Evolutionary conservation across 1,140 invertebrate genomes (phyloP), one percentile per base, ranked within the genome.

Genomic region (Penaeus indicus): DNA sequence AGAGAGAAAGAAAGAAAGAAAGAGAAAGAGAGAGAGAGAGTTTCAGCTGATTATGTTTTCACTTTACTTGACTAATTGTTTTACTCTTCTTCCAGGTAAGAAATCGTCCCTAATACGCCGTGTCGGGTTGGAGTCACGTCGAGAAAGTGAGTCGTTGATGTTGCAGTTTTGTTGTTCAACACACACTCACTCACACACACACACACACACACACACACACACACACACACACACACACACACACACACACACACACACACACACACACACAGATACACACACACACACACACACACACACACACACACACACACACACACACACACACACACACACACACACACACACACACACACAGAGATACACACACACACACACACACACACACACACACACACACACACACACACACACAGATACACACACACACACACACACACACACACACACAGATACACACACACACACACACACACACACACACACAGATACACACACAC

Each of bases 271-370:
- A 78, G 1, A 78, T 18, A 32, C 42, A 13, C 27, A 79, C 22
- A 8, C 27, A 78, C 32, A 78, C 27, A 42, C 27, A 78, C 75
- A 38, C 75, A 42, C 27, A 38, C 75, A 42, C 27, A 78, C 27
- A 78, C 32, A 78, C 32, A 78, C 25, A 78, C 75, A 78, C 25
- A 78, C 21, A 78, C 75, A 78, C 18, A 78, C 25, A 38, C 75
- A 42, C 27, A 78, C 75, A 78, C 75, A n/a, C 25, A 13, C 77
- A 13, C 18, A 79, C 11, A 11, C 77, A 79, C 11, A 19, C 27
- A 25, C 42, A 13, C 27, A 79, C 22, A 8, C 27, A 78, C 32
- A 78, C 27, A 42, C 27, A 78, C 75, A 38, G 5, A 27, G 3
- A 79, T 38, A n/a, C 75, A 42, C 27, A 38, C 75, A 42, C 27